These are phyloP conservation scores for Drosophila ochracea DNA, from an alignment of 2,888 invertebrate genomes.

Conservation along the genomic window DNA sequence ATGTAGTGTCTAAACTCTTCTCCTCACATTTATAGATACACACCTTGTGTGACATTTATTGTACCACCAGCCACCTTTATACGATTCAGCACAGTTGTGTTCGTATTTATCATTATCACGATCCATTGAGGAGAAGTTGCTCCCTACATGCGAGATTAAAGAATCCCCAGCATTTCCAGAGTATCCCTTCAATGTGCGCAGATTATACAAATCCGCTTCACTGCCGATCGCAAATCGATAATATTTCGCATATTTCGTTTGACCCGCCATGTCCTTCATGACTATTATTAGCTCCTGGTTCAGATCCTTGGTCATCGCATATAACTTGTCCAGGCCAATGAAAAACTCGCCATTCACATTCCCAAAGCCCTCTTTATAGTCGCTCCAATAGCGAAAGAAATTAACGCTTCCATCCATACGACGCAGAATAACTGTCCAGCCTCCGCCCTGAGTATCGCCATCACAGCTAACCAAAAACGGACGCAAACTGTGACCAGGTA, in stretches of 20 bases:
- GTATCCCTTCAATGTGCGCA: slow-evolving; percentile 88
- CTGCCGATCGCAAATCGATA: slow-evolving; percentile 88
- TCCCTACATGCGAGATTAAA: slow-evolving; percentile 88
- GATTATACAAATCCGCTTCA: slow-evolving; percentile 88
- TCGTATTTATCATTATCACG: slow-evolving; percentile 89
- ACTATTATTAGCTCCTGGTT: slow-evolving; percentile 88
- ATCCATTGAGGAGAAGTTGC: slow-evolving; percentile 89
- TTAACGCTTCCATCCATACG: slow-evolving; percentile 88
- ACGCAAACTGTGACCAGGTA: slow-evolving; percentile 85
- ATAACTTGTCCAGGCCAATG: slow-evolving; percentile 89
- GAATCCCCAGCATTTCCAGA: slow-evolving; percentile 89
- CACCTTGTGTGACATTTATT: slow-evolving; percentile 89
- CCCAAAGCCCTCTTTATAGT: slow-evolving; percentile 88
- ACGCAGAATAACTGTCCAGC: slow-evolving; percentile 90
- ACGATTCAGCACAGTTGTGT: slow-evolving; percentile 88
- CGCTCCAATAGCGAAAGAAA: slow-evolving; percentile 88
- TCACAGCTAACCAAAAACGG: slow-evolving; percentile 87
- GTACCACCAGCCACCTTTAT: slow-evolving; percentile 91
- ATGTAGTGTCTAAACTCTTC: not conserved
- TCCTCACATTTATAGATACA: not conserved
- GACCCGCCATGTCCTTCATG: slow-evolving; percentile 87
- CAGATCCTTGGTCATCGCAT: slow-evolving; percentile 84
- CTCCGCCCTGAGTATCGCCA: slow-evolving; percentile 86
- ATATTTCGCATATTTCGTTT: slow-evolving; percentile 87
- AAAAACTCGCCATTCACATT: slow-evolving; percentile 90